Evolutionary conservation across 2,888 invertebrate genomes (phyloP).

Genomic region (Macaria notata): DNA sequence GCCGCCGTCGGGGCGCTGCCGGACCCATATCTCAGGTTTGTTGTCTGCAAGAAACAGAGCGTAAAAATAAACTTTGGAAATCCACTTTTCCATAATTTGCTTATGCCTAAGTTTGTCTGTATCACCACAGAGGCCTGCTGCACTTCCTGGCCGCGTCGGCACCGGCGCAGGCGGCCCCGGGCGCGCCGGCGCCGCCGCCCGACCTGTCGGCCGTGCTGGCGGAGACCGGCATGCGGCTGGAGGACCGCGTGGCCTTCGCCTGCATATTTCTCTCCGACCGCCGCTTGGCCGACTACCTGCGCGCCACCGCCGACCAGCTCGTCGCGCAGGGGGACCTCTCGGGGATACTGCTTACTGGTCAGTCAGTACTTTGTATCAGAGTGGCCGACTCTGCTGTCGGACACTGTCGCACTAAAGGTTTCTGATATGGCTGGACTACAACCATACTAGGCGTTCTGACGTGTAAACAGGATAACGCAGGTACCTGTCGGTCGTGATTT

Average conservation of each 20-base stretch:
- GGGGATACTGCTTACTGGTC: slow-evolving; percentile 92
- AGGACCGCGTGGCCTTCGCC: slow-evolving; percentile 95
- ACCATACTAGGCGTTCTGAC: too few relatives aligned
- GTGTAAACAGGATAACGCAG: too few relatives aligned
- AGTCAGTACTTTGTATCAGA: neutral
- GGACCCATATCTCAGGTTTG: slow-evolving; percentile 88
- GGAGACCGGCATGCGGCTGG: slow-evolving; percentile 92
- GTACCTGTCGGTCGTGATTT: too few relatives aligned
- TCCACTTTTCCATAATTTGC: too few relatives aligned
- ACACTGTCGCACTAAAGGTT: too few relatives aligned
- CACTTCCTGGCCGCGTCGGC: slow-evolving; percentile 90
- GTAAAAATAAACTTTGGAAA: too few relatives aligned
- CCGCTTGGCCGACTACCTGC: slow-evolving; percentile 90
- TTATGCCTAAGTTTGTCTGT: too few relatives aligned
- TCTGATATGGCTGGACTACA: too few relatives aligned
- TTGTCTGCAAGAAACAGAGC: too few relatives aligned
- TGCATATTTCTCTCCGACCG: slow-evolving; percentile 92
- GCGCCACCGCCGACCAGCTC: slow-evolving; percentile 85
- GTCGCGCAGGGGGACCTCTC: slow-evolving; percentile 90
- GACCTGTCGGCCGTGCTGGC: slow-evolving; percentile 62
- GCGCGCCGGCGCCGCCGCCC: slow-evolving; percentile 78
- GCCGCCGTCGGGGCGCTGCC: slow-evolving; percentile 92
- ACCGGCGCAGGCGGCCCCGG: slow-evolving; percentile 92
- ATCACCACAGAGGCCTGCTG: slow-evolving; percentile 85
- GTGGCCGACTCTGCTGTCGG: too few relatives aligned